Evolutionary conservation across 2,113 vertebrate species (phyloP).

Genomic region (Sula dactylatra): DNA sequence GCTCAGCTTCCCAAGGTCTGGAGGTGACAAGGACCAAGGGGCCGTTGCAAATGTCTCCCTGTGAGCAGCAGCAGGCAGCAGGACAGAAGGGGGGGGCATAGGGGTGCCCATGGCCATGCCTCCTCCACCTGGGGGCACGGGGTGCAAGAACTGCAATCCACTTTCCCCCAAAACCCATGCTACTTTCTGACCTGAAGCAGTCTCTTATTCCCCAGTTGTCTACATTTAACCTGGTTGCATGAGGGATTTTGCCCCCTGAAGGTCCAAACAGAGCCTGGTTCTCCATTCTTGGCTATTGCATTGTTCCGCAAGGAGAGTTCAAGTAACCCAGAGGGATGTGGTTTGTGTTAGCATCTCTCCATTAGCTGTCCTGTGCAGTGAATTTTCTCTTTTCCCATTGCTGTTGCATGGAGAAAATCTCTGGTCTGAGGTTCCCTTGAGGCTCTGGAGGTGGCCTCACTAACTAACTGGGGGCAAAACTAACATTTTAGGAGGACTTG

Average conservation of each 20-base stretch:
- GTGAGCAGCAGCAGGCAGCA: not conserved
- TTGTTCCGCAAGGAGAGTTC: not conserved
- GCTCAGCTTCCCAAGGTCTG: not conserved
- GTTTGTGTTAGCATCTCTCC: not conserved
- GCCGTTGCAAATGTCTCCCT: not conserved
- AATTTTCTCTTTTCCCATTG: not conserved
- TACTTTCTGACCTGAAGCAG: not conserved
- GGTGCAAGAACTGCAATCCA: not conserved
- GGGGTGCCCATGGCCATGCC: rapidly evolving
- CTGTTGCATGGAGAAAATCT: not conserved
- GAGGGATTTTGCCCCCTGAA: not conserved
- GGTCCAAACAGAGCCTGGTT: not conserved
- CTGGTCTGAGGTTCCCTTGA: not conserved
- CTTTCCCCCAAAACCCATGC: not conserved
- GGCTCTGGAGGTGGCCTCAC: not conserved
- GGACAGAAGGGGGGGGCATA: rapidly evolving
- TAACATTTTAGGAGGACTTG: not conserved
- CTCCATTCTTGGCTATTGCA: not conserved
- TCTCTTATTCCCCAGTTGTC: not conserved
- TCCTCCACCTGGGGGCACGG: not conserved
- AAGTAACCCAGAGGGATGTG: not conserved
- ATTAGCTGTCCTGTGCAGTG: not conserved
- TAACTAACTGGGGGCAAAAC: not conserved
- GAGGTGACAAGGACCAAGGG: not conserved
- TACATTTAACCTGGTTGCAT: not conserved